Conservation (phyloP, 2,113 vertebrate genomes). For the Aythya baeri region DNA sequence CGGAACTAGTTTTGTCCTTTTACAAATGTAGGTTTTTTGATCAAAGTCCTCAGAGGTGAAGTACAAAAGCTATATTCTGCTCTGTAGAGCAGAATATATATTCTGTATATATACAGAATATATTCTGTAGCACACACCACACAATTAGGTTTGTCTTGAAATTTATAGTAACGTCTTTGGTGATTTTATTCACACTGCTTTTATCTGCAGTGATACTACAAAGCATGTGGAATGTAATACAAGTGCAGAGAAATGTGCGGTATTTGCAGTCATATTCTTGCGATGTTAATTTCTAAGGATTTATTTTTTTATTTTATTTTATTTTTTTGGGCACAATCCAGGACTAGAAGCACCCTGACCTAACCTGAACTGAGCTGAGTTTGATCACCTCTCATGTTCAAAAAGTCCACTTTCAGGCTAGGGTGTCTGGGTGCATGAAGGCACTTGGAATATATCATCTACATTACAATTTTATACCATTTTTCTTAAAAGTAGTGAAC, state of each 20-base stretch:
- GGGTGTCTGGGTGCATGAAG: neutral
- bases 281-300: neutral
- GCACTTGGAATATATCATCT: neutral
- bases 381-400: neutral
- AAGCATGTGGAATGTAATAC: neutral
- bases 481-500: neutral
- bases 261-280: neutral
- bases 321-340: neutral
- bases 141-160: neutral
- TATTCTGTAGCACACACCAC: no score
- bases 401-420: rapidly evolving
- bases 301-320: neutral
- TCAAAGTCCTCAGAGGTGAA: neutral
- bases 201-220: neutral
- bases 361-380: neutral
- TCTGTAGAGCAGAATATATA: no score
- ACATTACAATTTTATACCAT: neutral
- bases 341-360: neutral
- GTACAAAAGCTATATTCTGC: neutral
- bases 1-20: neutral
- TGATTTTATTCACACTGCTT: neutral
- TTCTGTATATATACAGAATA: no score
- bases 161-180: neutral
- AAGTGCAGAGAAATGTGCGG: rapidly evolving
- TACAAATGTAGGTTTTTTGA: neutral